Evolutionary conservation across 2,113 vertebrate genomes (phyloP), one percentile per base, ranked within the genome.

Genomic region (Polypterus bichir): DNA sequence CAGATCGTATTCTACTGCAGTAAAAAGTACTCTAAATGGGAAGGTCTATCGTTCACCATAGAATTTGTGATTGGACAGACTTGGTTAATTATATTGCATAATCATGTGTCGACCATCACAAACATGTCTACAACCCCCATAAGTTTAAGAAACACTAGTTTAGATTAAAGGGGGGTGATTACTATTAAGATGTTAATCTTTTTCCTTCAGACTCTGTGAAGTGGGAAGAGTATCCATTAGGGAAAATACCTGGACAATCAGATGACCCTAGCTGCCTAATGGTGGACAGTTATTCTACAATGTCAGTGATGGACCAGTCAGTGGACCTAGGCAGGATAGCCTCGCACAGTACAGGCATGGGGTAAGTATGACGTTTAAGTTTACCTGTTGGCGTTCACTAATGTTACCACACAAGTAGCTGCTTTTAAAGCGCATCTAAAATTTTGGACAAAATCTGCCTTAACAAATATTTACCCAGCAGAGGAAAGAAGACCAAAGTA

Each of bases 261-360:
- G 92, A 92, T 1, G 93, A 97, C 63, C 92, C 95, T 1, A 86
- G 90, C 4, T 82, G 77, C 69, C 85, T 98, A 47, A 81, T 96
- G 81, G 58, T 92, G 73, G 86, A 93, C 10, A 86, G 75, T 70
- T 95, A 88, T 60, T 86, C 89, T 0, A 78, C 84, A 54, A 90
- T 97, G 82, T 89, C 86, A 1, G 87, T 93, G 10, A 83, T 91
- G 53, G 93, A 97, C 72, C 93, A 95, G 71, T 89, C 88, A 52
- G 82, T 83, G 62, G 74, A 85, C 49, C 62, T 86, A 44, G 76
- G 84, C 60, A 74, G 72, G 65, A 74, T 61, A 60, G 47, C 71
- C 0, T 8, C 68, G 3, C 76, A 71, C 57, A 69, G 4, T 45
- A 54, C 56, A 6, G 66, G 60, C 58, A 47, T 10, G 3, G 59